Base-by-base conservation (phyloP, 2,888 invertebrate genomes). In the Dolichopus griseipennis region DNA sequence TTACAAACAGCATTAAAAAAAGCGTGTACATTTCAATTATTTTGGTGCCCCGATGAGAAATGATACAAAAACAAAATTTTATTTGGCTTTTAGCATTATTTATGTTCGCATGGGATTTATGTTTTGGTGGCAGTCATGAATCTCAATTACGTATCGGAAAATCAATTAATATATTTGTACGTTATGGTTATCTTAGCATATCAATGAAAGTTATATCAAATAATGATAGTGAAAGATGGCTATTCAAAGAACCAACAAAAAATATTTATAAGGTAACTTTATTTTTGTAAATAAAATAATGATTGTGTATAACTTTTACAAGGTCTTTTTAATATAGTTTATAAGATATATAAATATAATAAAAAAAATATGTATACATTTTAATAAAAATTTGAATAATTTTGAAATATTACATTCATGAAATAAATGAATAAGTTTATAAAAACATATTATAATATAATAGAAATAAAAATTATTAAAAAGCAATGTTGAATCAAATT, bases 141-240 rank as follows among this genome's bases (percentile, higher is more conserved):
- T 82, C 82, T n/a, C 80, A 80, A 72, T 72, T 82, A 67, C 77
- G 89, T 73, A 88, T 92, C 72, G 94, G 93, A 73, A 90, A 91
- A 76, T 91, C 92, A 71, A 89, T 93, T 76, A 93, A 93, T 81
- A 87, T 93, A 76, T 93, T 93, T 73, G 84, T 87, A 78, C 86
- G 87, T 72, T 90, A 89, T 84, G 91, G 91, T 72, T 91, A 91
- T 83, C 84, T 91, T 77, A 89, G 90, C 79, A 90, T 91, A 79
- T 91, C 90, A 79, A 91, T 92, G 91, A 86, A 90, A 66, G 92
- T 92, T 69, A 90, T 92, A 52, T 90, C 92, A 0, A 84, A 90
- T 61, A 91, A 91, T 79, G 92, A 92, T 79, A 87, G 88, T 7
- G 90, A 90, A 72, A 85, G 85, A 70, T 91, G 91, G 91, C 81